These are phyloP conservation scores for Brachymystax lenok DNA, from an alignment of 2,797 vertebrate species.

Conservation along the genomic window DNA sequence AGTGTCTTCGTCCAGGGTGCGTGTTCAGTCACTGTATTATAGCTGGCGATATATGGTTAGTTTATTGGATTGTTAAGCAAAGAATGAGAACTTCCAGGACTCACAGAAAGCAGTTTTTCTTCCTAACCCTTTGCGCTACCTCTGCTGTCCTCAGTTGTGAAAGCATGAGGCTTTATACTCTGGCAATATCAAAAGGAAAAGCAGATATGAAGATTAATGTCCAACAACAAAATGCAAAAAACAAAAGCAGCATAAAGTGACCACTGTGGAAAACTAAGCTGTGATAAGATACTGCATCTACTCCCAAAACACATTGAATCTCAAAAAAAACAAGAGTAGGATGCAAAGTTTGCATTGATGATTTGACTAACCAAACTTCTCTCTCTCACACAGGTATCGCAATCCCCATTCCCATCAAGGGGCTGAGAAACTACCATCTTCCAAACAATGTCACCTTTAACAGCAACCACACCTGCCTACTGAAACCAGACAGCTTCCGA, in stretches of 20 bases:
- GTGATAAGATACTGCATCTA: neutral
- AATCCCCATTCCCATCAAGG: constrained; percentile 90
- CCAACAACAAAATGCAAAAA: constrained; percentile 3
- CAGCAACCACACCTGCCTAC: constrained; percentile 84
- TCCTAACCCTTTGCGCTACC: neutral
- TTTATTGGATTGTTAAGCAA: constrained; percentile 30
- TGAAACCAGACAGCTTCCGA: constrained; percentile 83
- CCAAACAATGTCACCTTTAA: constrained; percentile 78
- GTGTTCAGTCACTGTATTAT: constrained; percentile 15
- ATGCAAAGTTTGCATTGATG: neutral
- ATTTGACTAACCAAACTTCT: neutral
- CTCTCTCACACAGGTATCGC: constrained; percentile 85
- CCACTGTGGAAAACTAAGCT: constrained; percentile 1
- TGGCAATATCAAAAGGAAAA: neutral
- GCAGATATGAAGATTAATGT: neutral
- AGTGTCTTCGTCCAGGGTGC: constrained; percentile 22
- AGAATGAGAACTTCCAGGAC: constrained; percentile 13
- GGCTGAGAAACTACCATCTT: constrained; percentile 73
- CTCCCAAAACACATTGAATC: neutral
- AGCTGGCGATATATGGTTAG: constrained; percentile 26
- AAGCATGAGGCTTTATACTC: neutral
- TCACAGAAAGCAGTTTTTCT: neutral
- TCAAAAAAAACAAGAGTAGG: neutral
- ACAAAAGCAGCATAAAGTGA: neutral
- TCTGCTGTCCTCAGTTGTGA: neutral